A percentile compares a stretch with the other conserved stretches of the same genome.
These are phyloP conservation scores for Pararge aegeria DNA, from an alignment of 1,140 invertebrate species.

Conservation along the genomic window DNA sequence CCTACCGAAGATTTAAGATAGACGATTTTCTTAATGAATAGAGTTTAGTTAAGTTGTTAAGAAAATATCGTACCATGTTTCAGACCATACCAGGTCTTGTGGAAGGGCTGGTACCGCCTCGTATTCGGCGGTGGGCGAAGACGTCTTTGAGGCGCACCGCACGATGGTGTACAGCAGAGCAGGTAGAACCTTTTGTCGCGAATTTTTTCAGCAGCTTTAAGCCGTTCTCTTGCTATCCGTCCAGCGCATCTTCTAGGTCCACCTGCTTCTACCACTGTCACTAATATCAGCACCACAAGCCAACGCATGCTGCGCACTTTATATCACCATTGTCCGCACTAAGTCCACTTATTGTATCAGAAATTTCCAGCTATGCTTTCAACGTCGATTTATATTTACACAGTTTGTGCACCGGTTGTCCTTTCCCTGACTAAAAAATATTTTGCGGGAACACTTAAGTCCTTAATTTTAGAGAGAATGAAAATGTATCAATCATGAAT, in stretches of 20 bases:
- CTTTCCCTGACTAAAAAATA: too few relatives aligned
- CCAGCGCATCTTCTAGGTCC: constrained; percentile 57
- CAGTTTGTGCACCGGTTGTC: too few relatives aligned
- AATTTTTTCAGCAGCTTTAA: constrained; percentile 69
- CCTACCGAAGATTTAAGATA: too few relatives aligned
- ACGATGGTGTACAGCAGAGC: constrained; percentile 53
- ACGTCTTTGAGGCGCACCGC: constrained; percentile 33
- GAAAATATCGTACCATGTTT: constrained; percentile 55
- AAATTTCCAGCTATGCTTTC: background rate
- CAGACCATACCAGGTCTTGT: constrained; percentile 69
- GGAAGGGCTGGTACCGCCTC: constrained; percentile 63
- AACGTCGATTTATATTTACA: too few relatives aligned
- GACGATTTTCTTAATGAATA: too few relatives aligned
- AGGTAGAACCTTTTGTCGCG: constrained; percentile 63
- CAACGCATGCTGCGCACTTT: constrained; percentile 43
- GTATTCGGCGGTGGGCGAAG: constrained; percentile 45
- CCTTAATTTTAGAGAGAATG: too few relatives aligned
- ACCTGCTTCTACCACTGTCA: constrained; percentile 28
- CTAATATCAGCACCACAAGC: constrained; percentile 37
- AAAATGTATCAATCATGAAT: too few relatives aligned
- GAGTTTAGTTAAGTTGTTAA: background rate
- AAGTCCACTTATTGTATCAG: background rate
- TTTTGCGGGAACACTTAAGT: too few relatives aligned
- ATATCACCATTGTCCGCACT: background rate
- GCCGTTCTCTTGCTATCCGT: constrained; percentile 51